These are phyloP conservation scores for Octodonta nipae DNA, from an alignment of 2,888 invertebrate genomes.

Conservation along the genomic window DNA sequence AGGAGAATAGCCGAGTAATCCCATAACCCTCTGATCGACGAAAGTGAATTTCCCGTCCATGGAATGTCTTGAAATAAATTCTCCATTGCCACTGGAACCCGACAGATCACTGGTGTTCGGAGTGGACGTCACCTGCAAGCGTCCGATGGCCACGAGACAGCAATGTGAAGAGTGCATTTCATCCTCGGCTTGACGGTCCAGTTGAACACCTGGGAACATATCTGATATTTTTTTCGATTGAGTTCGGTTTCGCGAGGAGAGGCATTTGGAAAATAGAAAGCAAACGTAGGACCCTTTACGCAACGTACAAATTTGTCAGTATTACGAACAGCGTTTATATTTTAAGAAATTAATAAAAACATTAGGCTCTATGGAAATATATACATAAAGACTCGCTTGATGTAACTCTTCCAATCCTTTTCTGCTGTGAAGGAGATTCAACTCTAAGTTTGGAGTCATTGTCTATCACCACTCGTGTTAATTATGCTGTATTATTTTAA, in stretches of 20 bases:
- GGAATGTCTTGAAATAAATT: slow-evolving; percentile 94
- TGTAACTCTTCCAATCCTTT: no score
- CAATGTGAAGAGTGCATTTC: slow-evolving; percentile 78
- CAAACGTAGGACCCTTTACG: no score
- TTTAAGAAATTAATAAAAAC: no score
- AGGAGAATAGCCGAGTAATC: slow-evolving; percentile 83
- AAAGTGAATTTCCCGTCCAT: slow-evolving; percentile 97
- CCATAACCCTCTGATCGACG: slow-evolving; percentile 90
- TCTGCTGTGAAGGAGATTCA: no score
- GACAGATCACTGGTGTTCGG: slow-evolving; percentile 83
- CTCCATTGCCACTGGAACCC: slow-evolving; percentile 71
- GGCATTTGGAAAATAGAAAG: no score
- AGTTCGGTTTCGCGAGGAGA: slow-evolving; percentile 7
- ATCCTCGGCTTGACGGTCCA: slow-evolving; percentile 60
- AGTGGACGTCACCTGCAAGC: slow-evolving; percentile 91
- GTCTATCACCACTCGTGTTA: no score
- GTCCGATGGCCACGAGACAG: slow-evolving; percentile 94
- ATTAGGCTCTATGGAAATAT: no score
- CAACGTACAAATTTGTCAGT: no score
- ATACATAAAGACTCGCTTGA: no score
- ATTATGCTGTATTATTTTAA: no score
- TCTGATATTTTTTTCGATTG: slow-evolving; percentile 41
- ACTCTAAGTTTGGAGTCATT: no score
- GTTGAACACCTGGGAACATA: slow-evolving; percentile 73
- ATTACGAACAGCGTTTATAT: no score